A percentile compares a stretch with the other conserved stretches of the same genome.
Evolutionary conservation across 2,888 invertebrate genomes (phyloP).

Genomic region (Lamproptera curius): DNA sequence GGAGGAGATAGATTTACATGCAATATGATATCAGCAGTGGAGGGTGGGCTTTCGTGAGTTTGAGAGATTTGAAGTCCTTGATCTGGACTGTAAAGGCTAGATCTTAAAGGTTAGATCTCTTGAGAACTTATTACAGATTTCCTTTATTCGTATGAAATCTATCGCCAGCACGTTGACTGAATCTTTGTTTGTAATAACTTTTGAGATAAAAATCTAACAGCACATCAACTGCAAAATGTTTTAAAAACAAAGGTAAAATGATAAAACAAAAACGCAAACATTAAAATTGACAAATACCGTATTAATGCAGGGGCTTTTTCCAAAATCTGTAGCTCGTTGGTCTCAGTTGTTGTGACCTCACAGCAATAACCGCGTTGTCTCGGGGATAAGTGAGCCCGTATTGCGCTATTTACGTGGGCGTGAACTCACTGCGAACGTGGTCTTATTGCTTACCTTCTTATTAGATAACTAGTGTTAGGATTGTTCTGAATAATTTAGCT

Average conservation of each 20-base stretch:
- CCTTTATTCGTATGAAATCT: slow-evolving; percentile 85
- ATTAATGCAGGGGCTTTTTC: too few species aligned
- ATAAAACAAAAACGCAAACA: not conserved
- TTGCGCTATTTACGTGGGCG: slow-evolving; percentile 88
- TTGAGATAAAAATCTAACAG: too few species aligned
- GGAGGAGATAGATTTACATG: slow-evolving; percentile 87
- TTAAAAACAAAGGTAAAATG: not conserved
- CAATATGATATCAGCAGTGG: slow-evolving; percentile 86
- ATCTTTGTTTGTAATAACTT: too few species aligned
- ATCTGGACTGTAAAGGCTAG: slow-evolving; percentile 89
- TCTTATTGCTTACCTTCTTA: slow-evolving; percentile 10
- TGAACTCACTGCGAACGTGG: slow-evolving; percentile 90
- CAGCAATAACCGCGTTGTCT: slow-evolving; percentile 87
- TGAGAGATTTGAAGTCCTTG: slow-evolving; percentile 82
- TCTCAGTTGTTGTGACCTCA: slow-evolving; percentile 87
- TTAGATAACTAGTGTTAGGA: too few species aligned
- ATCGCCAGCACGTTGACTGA: too few species aligned
- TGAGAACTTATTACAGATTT: slow-evolving; percentile 92
- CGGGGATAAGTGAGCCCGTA: slow-evolving; percentile 85
- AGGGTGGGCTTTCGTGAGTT: slow-evolving; percentile 85
- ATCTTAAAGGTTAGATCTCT: slow-evolving; percentile 88
- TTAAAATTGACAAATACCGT: too few species aligned
- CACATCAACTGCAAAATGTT: not conserved
- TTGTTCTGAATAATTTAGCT: too few species aligned
- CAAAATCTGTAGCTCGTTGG: slow-evolving; percentile 84